Percentiles rank a stretch among this genome's conserved stretches.
Evolutionary conservation across 2,797 vertebrate species (phyloP).

Genomic region (Hippocampus kuda): DNA sequence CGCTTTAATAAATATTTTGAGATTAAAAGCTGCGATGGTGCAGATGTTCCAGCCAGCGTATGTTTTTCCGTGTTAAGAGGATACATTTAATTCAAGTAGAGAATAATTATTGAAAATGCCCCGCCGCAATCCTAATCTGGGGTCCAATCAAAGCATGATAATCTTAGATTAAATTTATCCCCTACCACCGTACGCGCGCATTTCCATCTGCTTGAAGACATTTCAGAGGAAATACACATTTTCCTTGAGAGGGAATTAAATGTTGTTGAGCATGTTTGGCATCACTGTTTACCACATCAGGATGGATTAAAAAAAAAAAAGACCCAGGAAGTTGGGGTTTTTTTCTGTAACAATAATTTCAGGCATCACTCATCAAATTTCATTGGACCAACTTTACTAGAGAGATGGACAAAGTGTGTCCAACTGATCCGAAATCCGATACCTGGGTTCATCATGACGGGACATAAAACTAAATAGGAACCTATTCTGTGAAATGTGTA

Average conservation of each 20-base stretch:
- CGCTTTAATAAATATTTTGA: constrained; percentile 52
- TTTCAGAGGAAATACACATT: constrained; percentile 66
- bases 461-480: neutral
- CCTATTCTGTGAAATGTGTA: no score
- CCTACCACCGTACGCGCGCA: constrained; percentile 17
- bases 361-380: neutral
- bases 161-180: constrained; percentile 68
- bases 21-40: constrained; percentile 53
- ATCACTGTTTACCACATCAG: constrained; percentile 53
- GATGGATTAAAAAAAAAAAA: constrained; percentile 43
- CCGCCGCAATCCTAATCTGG: constrained; percentile 65
- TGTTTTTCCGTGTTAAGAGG: constrained; percentile 66
- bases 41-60: constrained; percentile 61
- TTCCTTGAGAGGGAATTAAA: constrained; percentile 53
- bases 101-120: constrained; percentile 72
- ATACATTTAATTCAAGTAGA: constrained; percentile 66
- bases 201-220: constrained; percentile 70
- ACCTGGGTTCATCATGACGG: neutral
- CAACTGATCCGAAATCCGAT: neutral
- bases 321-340: constrained; percentile 31
- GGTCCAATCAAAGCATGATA: constrained; percentile 65
- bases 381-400: neutral
- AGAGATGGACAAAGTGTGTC: neutral
- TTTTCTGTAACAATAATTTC: neutral
- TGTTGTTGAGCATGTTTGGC: constrained; percentile 36